A percentile compares a stretch with the other conserved stretches of the same genome.
Evolutionary conservation across 2,797 vertebrate genomes (phyloP).

Genomic region (Anomalospiza imberbis): DNA sequence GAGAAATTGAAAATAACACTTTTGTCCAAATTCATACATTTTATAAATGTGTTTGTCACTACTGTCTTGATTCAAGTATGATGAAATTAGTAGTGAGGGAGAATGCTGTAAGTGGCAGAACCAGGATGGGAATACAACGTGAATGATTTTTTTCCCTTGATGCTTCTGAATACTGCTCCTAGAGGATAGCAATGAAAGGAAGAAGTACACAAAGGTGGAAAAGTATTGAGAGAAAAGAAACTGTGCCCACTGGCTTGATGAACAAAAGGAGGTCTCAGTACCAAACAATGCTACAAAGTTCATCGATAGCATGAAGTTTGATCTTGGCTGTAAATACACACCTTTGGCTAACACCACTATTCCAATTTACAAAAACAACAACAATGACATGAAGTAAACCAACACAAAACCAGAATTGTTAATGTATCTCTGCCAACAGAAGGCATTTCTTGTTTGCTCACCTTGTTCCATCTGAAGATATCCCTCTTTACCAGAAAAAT

Average conservation of each 20-base stretch:
- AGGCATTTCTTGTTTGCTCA: not conserved
- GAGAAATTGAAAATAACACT: not conserved
- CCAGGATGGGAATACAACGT: not conserved
- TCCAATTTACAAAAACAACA: not conserved
- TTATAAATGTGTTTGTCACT: not conserved
- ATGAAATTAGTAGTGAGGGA: not conserved
- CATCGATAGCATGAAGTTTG: not conserved
- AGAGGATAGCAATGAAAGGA: accelerated
- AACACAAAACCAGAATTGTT: not conserved
- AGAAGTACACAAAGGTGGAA: not conserved
- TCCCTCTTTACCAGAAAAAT: not conserved
- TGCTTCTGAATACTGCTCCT: not conserved
- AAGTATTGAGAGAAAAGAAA: not conserved
- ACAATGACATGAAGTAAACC: not conserved
- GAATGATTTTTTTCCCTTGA: not conserved
- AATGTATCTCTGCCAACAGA: not conserved
- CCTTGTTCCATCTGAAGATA: not conserved
- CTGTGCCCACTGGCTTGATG: not conserved
- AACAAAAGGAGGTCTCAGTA: not conserved
- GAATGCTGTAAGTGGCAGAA: not conserved
- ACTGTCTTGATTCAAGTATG: not conserved
- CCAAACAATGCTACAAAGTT: not conserved
- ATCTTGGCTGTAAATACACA: not conserved
- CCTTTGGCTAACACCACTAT: not conserved
- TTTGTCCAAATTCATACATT: not conserved